Base-by-base conservation (phyloP, 2,797 vertebrate species). In the Hozukius guyotensis region DNA sequence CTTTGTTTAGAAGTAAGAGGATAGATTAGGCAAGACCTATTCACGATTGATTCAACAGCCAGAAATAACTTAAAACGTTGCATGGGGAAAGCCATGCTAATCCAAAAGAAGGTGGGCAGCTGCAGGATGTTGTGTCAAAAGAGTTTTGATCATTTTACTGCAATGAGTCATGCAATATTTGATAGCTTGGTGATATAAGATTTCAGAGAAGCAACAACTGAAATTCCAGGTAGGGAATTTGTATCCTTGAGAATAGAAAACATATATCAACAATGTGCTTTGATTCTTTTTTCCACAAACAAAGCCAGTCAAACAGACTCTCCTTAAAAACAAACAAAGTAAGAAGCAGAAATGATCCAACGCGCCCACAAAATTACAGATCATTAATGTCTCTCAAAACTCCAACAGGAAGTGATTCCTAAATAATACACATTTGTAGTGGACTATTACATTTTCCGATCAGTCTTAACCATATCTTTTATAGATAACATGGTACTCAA, bases 1-100 rank as follows among this genome's bases (percentile, higher is more conserved):
- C 38, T 77, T 68, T 81, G 82, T 89, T 85, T 78, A 74, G 55
- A 65, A 70, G 46, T 71, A 77, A 76, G 76, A 79, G 62, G 68
- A 81, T 46, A 76, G 53, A 86, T 75, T 71, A 56, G 42, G 53
- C 38, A 77, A 72, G 31, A 82, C 22, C 42, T 60, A 31, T 32
- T 56, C 38, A 61, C 60, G 52, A 72, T 83, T 65, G 65, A 62
- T 72, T 68, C 20, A 71, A 24, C 31, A 70, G 61, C 49, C 36
- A 77, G 69, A 57, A 85, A 82, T 61, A 85, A 79, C 65, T 46
- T n/a, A 3, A 75, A 59, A 69, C 42, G 27, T 32, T 55, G 29
- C 27, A 77, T 9, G 2, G 7, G 57, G 18, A 70, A 27, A 74
- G 77, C 31, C 13, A 63, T 53, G 8, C 24, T 73, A 59, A 81